These are phyloP conservation scores for Labroides dimidiatus DNA, from an alignment of 2,797 vertebrate species.

Conservation along the genomic window DNA sequence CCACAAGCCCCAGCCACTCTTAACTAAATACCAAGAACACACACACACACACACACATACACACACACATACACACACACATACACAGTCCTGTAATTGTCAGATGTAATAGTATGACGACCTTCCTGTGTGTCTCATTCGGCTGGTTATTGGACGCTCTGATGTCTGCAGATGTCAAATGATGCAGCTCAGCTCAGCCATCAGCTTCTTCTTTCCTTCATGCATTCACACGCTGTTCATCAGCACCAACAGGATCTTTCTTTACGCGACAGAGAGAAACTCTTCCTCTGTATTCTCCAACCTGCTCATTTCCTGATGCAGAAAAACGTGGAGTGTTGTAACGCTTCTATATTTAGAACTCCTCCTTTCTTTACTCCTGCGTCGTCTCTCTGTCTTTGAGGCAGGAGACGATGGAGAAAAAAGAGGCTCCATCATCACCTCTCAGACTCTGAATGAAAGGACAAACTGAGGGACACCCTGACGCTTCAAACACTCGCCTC, in stretches of 20 bases:
- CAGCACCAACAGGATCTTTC: slow-evolving; percentile 54
- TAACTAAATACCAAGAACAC: slow-evolving; percentile 31
- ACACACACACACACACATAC: slow-evolving; percentile 11
- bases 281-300: too few species aligned
- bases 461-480: too few species aligned
- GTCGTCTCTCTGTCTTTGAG: background rate
- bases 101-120: slow-evolving; percentile 70
- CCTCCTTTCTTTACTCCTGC: too few species aligned
- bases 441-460: background rate
- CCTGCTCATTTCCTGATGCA: too few species aligned
- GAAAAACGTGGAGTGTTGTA: too few species aligned
- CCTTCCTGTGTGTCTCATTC: slow-evolving; percentile 74
- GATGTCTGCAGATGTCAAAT: slow-evolving; percentile 57
- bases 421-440: background rate
- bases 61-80: slow-evolving; percentile 1
- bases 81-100: slow-evolving; percentile 45
- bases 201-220: slow-evolving; percentile 56
- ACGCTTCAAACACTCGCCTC: too few species aligned
- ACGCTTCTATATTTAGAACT: too few species aligned
- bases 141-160: slow-evolving; percentile 55
- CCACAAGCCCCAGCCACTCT: slow-evolving; percentile 40
- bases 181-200: slow-evolving; percentile 65
- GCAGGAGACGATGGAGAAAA: background rate
- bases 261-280: too few species aligned
- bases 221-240: slow-evolving; percentile 58